Conservation (phyloP, 2,797 vertebrate genomes). For the Anguilla marmorata region DNA sequence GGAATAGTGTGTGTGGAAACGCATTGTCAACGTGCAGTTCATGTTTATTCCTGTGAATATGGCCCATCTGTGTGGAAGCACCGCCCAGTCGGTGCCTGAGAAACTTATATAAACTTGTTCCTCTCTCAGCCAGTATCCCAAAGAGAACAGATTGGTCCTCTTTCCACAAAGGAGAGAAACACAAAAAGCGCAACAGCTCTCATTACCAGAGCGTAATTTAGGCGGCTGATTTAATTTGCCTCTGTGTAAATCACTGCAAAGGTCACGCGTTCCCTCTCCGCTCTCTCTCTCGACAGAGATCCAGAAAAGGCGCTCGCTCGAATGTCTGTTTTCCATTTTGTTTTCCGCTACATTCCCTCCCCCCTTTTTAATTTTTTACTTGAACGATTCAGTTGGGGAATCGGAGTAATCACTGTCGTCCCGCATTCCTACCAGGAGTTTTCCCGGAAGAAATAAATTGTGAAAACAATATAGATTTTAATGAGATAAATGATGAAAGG, state of each 20-base stretch:
- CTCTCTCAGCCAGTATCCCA: not conserved
- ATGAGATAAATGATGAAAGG: not conserved
- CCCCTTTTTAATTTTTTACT: not conserved
- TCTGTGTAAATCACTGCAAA: conserved; percentile 36
- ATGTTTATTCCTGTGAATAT: not conserved
- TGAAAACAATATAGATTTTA: not conserved
- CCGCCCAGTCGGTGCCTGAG: not conserved
- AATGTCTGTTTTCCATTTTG: not conserved
- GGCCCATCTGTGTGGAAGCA: not conserved
- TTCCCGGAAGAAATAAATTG: not conserved
- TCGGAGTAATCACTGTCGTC: not conserved
- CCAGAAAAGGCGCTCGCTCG: not conserved
- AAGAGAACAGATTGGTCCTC: not conserved
- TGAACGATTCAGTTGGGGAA: not conserved
- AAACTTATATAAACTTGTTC: too few relatives aligned
- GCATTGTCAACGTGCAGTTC: not conserved
- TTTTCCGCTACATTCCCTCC: not conserved
- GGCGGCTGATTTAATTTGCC: conserved; percentile 48
- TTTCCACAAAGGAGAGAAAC: not conserved
- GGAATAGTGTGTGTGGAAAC: not conserved
- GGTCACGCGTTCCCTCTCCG: conserved; percentile 13
- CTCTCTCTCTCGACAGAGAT: not conserved
- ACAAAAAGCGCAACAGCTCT: not conserved
- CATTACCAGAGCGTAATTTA: conserved; percentile 32
- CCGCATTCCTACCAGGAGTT: not conserved